These are phyloP conservation scores for Drosophila bocqueti DNA, from an alignment of 1,140 invertebrate species.

Conservation along the genomic window DNA sequence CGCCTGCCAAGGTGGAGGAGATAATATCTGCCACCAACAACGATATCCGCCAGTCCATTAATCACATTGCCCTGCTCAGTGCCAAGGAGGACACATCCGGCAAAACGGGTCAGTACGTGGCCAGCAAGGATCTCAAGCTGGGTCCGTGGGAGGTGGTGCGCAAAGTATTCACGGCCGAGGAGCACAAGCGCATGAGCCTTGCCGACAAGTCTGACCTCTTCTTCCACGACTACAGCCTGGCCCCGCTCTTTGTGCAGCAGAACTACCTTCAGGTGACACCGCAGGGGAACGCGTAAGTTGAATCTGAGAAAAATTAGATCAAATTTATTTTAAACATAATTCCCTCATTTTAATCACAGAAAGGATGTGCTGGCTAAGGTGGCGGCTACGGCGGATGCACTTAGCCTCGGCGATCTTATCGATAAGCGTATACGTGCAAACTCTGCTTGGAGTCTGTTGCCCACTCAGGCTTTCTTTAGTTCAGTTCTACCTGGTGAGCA, in stretches of 20 bases:
- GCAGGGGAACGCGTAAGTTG: slow-evolving; percentile 87
- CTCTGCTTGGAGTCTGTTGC: slow-evolving; percentile 95
- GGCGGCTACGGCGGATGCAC: slow-evolving; percentile 92
- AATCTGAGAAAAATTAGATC: not conserved
- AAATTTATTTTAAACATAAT: not conserved
- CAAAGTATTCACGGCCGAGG: slow-evolving; percentile 94
- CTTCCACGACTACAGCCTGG: slow-evolving; percentile 98
- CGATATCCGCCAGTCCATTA: slow-evolving; percentile 97
- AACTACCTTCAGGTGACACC: slow-evolving; percentile 95
- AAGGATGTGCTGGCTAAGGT: slow-evolving; percentile 89
- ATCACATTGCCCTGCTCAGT: slow-evolving; percentile 93
- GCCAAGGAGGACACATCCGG: slow-evolving; percentile 66
- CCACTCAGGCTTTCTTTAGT: slow-evolving; percentile 95
- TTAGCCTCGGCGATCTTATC: slow-evolving; percentile 94
- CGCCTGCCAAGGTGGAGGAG: slow-evolving; percentile 90
- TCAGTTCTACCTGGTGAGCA: slow-evolving; percentile 95
- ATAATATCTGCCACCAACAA: slow-evolving; percentile 95
- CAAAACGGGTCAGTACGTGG: slow-evolving; percentile 38
- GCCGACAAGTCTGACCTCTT: slow-evolving; percentile 96
- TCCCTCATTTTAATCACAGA: slow-evolving; percentile 63
- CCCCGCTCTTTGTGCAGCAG: slow-evolving; percentile 98
- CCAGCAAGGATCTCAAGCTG: slow-evolving; percentile 94
- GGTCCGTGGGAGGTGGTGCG: slow-evolving; percentile 97
- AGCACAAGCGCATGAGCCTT: slow-evolving; percentile 93
- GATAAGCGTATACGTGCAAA: slow-evolving; percentile 92